Conservation (phyloP, 2,797 vertebrate species). For the Cuniculus paca region DNA sequence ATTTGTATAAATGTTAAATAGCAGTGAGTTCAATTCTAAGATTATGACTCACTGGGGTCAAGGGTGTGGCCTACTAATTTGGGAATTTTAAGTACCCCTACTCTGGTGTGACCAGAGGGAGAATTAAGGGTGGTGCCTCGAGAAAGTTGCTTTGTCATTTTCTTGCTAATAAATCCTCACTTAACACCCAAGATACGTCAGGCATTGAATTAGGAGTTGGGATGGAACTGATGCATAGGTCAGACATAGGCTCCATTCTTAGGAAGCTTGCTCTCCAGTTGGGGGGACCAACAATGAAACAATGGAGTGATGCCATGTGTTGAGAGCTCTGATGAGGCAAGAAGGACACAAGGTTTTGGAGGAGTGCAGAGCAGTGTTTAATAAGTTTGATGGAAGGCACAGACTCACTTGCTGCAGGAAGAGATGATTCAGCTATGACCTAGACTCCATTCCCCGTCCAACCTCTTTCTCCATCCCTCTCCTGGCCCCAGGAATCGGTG, state of each 20-base stretch:
- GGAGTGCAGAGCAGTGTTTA: too few species aligned
- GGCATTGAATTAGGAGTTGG: too few species aligned
- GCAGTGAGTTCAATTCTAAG: background rate
- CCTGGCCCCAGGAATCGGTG: background rate
- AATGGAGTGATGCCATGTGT: background rate
- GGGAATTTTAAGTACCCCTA: background rate
- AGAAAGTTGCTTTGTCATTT: background rate
- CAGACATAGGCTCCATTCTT: background rate
- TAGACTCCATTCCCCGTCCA: background rate
- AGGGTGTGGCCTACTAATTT: background rate
- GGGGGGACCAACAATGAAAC: background rate
- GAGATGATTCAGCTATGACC: background rate
- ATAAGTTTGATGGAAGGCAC: background rate
- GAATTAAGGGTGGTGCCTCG: background rate
- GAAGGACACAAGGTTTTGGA: too few species aligned
- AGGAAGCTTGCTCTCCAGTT: background rate
- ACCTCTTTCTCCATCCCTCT: background rate
- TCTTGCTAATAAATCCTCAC: background rate
- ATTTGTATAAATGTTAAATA: background rate
- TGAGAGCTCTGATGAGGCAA: background rate
- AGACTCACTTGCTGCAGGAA: background rate
- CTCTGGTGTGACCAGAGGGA: background rate
- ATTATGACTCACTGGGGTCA: background rate
- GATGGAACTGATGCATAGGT: background rate
- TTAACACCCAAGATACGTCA: background rate